phyloP scores from a whole-genome alignment of 1,140 invertebrate species.

The Bursaphelenchus mucronatus region DNA sequence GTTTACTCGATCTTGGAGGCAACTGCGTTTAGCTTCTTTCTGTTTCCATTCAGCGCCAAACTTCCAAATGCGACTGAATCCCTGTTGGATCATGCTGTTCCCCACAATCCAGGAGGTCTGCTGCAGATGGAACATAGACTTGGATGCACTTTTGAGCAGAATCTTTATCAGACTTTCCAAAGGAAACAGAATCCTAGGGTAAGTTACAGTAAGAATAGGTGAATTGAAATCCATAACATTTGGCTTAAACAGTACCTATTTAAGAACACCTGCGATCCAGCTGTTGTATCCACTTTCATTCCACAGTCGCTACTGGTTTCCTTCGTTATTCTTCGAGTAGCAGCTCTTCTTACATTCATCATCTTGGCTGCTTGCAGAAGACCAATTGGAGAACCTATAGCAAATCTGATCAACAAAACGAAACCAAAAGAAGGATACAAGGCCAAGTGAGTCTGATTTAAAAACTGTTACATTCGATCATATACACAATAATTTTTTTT shows the following conservation, averaged over 20 bases:
- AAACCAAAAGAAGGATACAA: conserved; percentile 33
- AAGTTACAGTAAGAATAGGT: background rate
- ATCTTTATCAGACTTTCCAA: conserved; percentile 51
- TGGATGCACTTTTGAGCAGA: conserved; percentile 57
- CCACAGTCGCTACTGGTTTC: conserved; percentile 33
- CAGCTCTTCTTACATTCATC: conserved; percentile 33
- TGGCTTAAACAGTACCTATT: conserved; percentile 5
- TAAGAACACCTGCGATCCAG: conserved; percentile 56
- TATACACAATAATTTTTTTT: conserved; percentile 9
- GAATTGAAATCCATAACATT: conserved; percentile 5
- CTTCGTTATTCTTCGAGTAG: conserved; percentile 43
- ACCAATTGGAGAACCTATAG: conserved; percentile 37
- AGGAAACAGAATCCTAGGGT: conserved; percentile 51
- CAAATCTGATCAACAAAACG: conserved; percentile 28
- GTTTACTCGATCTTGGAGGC: conserved; percentile 45
- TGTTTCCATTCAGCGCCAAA: conserved; percentile 32
- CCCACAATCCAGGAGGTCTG: conserved; percentile 41
- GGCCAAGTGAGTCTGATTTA: conserved; percentile 31
- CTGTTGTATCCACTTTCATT: conserved; percentile 41
- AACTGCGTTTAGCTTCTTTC: conserved; percentile 41
- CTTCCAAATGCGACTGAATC: conserved; percentile 49
- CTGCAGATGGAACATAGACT: conserved; percentile 54
- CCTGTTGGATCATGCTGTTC: conserved; percentile 53
- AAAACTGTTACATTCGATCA: background rate
- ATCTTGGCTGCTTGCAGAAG: conserved; percentile 32